These are phyloP conservation scores for Cyclura pinguis DNA, from an alignment of 2,797 vertebrate genomes.

Conservation along the genomic window DNA sequence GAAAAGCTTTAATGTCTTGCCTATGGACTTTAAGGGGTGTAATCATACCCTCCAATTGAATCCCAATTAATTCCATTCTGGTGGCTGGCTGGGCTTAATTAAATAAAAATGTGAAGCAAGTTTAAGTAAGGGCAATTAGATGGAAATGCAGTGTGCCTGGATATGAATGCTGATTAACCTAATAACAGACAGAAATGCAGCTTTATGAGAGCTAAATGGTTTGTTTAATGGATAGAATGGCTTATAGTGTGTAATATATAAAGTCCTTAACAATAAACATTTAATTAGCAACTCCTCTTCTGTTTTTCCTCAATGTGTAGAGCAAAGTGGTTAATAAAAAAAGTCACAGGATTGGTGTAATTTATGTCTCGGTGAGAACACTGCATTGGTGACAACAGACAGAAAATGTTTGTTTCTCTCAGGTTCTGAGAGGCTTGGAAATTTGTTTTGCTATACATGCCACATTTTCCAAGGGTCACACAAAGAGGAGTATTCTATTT, in stretches of 20 bases:
- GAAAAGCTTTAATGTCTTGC: not conserved
- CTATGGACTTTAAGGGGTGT: conserved; percentile 30
- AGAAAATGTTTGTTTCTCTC: not conserved
- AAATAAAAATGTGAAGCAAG: conserved; percentile 74
- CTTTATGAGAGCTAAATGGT: conserved; percentile 68
- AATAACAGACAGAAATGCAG: conserved; percentile 73
- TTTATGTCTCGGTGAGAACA: conserved; percentile 59
- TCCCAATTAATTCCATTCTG: conserved; percentile 56
- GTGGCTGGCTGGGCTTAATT: conserved; percentile 65
- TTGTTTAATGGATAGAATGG: conserved; percentile 72
- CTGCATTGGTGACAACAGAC: not conserved
- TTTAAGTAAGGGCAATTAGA: conserved; percentile 69
- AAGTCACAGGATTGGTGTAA: conserved; percentile 60
- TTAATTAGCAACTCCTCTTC: conserved; percentile 72
- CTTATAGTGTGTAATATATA: conserved; percentile 64
- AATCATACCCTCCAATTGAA: conserved; percentile 57
- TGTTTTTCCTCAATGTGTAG: conserved; percentile 62
- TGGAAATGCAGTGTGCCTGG: conserved; percentile 66
- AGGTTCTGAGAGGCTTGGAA: conserved; percentile 13
- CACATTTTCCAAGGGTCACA: not conserved
- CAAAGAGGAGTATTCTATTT: not conserved
- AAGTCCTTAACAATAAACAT: conserved; percentile 77
- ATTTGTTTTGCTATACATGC: not conserved
- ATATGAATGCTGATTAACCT: conserved; percentile 74
- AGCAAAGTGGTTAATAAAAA: conserved; percentile 62